Evolutionary conservation across 2,888 invertebrate genomes (phyloP).

Genomic region (Dilophus febrilis): DNA sequence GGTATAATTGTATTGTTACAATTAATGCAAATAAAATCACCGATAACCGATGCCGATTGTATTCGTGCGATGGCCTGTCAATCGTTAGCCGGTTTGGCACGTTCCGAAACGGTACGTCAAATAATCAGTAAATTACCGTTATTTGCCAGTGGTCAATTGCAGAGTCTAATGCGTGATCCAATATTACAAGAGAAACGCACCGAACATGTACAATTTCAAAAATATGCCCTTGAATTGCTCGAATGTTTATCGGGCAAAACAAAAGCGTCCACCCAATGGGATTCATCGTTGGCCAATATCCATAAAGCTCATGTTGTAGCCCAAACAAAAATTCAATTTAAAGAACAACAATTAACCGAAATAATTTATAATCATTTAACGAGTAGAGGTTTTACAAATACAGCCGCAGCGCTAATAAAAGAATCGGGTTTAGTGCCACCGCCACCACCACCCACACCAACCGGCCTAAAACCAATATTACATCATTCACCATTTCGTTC

Average conservation of each 20-base stretch:
- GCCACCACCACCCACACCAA: slow-evolving; percentile 27
- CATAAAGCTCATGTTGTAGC: slow-evolving; percentile 89
- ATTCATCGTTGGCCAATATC: slow-evolving; percentile 76
- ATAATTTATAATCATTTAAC: slow-evolving; percentile 77
- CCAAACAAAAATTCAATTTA: slow-evolving; percentile 88
- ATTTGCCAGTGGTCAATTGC: slow-evolving; percentile 83
- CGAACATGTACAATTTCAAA: slow-evolving; percentile 91
- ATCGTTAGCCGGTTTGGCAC: slow-evolving; percentile 79
- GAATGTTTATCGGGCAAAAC: slow-evolving; percentile 82
- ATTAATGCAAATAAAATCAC: slow-evolving; percentile 78
- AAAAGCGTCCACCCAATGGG: slow-evolving; percentile 65
- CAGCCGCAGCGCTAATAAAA: slow-evolving; percentile 53
- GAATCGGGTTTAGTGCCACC: slow-evolving; percentile 48
- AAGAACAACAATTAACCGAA: slow-evolving; percentile 81
- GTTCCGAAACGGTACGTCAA: slow-evolving; percentile 85
- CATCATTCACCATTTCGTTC: slow-evolving; percentile 17
- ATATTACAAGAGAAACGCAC: slow-evolving; percentile 90
- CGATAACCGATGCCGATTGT: slow-evolving; percentile 92
- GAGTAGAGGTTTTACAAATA: slow-evolving; percentile 53
- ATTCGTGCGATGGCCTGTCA: slow-evolving; percentile 86
- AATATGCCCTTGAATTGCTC: slow-evolving; percentile 76
- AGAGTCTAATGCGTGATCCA: slow-evolving; percentile 90
- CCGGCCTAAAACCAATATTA: slow-evolving; percentile 14
- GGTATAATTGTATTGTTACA: slow-evolving; percentile 90
- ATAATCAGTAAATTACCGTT: slow-evolving; percentile 90